A percentile compares a stretch with the other conserved stretches of the same genome.
Evolutionary conservation across 2,113 vertebrate genomes (phyloP).

Genomic region (Xiphorhynchus elegans): DNA sequence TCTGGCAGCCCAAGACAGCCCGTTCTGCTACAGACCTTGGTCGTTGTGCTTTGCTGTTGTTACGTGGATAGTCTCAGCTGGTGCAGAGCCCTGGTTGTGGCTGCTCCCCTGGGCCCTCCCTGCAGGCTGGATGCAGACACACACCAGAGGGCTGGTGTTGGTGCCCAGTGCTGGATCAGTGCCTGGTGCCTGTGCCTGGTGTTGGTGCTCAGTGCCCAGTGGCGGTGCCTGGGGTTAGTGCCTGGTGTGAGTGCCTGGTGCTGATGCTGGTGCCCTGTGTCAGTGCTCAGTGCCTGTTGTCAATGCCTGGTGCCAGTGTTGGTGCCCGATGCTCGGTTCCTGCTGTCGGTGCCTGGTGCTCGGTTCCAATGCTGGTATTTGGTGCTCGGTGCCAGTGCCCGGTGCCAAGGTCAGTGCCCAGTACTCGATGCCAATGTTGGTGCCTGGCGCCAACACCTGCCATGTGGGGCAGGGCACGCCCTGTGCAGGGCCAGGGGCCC

Average conservation of each 20-base stretch:
- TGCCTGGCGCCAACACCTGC: no score
- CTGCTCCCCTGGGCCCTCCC: neutral
- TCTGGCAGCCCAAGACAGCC: neutral
- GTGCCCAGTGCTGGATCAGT: accelerated
- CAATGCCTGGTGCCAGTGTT: neutral
- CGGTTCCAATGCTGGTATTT: neutral
- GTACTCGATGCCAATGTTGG: no score
- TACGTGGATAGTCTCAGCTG: neutral
- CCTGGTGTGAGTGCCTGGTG: accelerated
- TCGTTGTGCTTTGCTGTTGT: neutral
- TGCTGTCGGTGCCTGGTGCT: no score
- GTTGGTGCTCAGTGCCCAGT: neutral
- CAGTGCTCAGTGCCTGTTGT: neutral
- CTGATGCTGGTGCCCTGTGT: neutral
- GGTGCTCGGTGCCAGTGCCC: neutral
- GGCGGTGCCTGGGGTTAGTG: neutral
- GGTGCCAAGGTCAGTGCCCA: neutral
- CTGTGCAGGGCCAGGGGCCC: no score
- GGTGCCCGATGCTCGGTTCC: accelerated
- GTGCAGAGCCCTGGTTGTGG: neutral
- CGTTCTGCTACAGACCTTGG: neutral
- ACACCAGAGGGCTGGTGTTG: accelerated
- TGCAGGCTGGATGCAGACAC: neutral
- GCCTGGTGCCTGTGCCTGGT: no score
- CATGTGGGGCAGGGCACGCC: no score